Conservation (phyloP, 2,113 vertebrate species). For the Anthoscopus minutus region DNA sequence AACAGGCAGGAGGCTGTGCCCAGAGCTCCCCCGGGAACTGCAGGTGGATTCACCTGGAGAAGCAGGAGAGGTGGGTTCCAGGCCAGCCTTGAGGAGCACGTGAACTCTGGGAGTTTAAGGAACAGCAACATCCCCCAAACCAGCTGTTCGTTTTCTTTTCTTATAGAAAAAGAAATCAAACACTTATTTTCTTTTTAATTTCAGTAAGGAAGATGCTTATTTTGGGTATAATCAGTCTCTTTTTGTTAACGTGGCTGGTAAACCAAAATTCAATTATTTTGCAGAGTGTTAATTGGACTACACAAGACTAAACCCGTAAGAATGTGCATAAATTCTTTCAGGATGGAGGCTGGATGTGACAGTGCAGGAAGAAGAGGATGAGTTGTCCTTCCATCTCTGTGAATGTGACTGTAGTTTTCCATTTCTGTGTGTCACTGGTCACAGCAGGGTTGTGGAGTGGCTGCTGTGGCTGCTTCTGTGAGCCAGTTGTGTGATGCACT, state of each 20-base stretch:
- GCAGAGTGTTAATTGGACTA: background rate
- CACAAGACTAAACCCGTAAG: background rate
- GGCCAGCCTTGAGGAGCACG: background rate
- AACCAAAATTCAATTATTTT: background rate
- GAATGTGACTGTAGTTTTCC: background rate
- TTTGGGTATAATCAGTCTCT: background rate
- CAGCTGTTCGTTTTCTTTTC: constrained; percentile 37
- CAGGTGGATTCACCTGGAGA: background rate
- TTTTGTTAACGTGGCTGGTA: background rate
- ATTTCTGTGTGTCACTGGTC: background rate
- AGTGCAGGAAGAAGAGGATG: background rate
- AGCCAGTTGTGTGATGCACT: background rate
- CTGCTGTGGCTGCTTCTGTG: background rate
- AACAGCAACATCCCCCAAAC: background rate
- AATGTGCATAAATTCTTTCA: background rate
- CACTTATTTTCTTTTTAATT: background rate
- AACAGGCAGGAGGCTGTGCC: background rate
- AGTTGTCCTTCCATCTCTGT: background rate
- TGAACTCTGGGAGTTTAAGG: background rate
- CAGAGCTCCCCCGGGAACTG: background rate
- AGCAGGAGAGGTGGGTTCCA: background rate
- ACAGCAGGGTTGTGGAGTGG: background rate
- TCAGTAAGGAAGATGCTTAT: background rate
- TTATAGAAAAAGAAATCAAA: constrained; percentile 24
- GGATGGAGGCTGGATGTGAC: background rate